These are phyloP conservation scores for Carettochelys insculpta DNA, from an alignment of 2,113 vertebrate genomes.

Conservation along the genomic window DNA sequence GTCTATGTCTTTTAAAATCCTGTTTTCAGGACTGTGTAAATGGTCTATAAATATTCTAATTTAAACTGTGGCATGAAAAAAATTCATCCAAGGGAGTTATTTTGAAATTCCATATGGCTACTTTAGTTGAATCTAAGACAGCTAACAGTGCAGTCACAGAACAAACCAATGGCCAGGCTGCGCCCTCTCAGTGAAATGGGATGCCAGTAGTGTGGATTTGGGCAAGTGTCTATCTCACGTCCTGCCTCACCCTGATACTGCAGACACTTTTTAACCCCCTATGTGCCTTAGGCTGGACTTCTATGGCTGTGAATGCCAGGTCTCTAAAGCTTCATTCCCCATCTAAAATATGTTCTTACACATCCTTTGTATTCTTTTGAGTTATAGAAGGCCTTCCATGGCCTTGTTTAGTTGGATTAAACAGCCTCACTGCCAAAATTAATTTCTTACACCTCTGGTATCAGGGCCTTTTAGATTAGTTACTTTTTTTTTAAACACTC, in stretches of 20 bases:
- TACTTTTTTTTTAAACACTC: background rate
- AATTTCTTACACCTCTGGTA: background rate
- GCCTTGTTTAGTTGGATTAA: background rate
- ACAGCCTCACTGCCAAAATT: background rate
- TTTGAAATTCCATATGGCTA: background rate
- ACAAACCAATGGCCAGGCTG: background rate
- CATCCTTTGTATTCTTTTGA: background rate
- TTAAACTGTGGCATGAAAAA: background rate
- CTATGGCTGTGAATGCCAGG: background rate
- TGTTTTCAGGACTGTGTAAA: slow-evolving; percentile 17
- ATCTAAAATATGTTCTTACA: background rate
- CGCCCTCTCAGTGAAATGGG: slow-evolving; percentile 11
- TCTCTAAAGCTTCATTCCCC: background rate
- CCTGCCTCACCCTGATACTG: background rate
- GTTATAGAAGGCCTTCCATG: background rate
- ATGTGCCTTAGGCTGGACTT: background rate
- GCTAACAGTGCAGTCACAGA: background rate
- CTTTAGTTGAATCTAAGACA: background rate
- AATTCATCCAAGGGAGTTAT: background rate
- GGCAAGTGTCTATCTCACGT: background rate
- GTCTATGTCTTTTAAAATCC: slow-evolving; percentile 6
- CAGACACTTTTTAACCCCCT: background rate
- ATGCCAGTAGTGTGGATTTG: background rate
- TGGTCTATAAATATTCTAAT: slow-evolving; percentile 36
- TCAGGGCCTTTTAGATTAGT: background rate